Evolutionary conservation across 1,140 invertebrate genomes (phyloP), one percentile per base, ranked within the genome.

Genomic region (Lepidurus packardi): DNA sequence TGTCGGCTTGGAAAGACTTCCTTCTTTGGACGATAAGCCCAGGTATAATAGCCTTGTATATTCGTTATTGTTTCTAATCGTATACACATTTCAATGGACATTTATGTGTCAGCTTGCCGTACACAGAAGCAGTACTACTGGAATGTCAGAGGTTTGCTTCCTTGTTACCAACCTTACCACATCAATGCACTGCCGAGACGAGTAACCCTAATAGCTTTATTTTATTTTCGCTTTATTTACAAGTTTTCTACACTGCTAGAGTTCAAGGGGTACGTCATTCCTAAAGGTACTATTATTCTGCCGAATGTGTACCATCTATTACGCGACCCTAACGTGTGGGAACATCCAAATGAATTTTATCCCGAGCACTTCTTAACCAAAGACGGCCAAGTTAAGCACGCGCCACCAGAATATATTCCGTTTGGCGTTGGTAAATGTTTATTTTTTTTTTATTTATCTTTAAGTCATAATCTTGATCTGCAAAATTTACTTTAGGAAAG

Each of bases 401-500:
- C 3, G 3, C 24, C 44, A 2, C 42, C n/a, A n/a, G n/a, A 82
- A 65, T 47, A 82, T 65, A 78, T 81, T 9, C 47, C 82, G 13
- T 81, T 81, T 47, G 78, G 77, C 7, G 24, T 10, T 2, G 81
- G 81, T 77, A 79, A 80, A 44, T 42, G n/a, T 9, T 74, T 53
- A 4, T 79, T 73, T 21, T 25, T 25, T 25, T 25, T 25, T 25
- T 25, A 78, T 10, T 80, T 3, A n/a, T n/a, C 9, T 44, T 25
- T 80, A 16, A 25, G 25, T 44, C 75, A 73, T 43, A 7, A 45
- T 76, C 2, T 42, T 41, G 4, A 25, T 74, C 2, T 16, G 73
- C 3, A 24, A 25, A 16, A 7, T 47, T 13, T 42, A 16, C 13
- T 11, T 79, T 80, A 91, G 90, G 90, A 11, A 94, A 92, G 82